These are phyloP conservation scores for Hippocampus barbouri DNA, from an alignment of 2,113 vertebrate species.

Conservation along the genomic window DNA sequence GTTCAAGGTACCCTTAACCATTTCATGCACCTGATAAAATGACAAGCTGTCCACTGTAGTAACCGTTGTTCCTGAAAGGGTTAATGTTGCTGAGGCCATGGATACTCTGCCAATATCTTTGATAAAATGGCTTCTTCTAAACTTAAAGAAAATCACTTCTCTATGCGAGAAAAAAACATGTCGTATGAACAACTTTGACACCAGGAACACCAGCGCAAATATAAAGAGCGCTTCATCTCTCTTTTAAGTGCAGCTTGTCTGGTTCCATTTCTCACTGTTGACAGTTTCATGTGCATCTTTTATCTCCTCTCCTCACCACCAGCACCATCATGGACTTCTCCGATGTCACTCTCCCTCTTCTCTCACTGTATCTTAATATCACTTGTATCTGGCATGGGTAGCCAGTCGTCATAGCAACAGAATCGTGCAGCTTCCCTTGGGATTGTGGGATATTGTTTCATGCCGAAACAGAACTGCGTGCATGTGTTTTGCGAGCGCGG, in stretches of 20 bases:
- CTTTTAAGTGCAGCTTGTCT: neutral
- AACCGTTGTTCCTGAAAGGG: too few relatives aligned
- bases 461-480: conserved; percentile 61
- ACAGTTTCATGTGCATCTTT: conserved; percentile 20
- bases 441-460: conserved; percentile 76
- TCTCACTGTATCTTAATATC: conserved; percentile 68
- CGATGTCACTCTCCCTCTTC: conserved; percentile 47
- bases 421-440: conserved; percentile 71
- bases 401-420: conserved; percentile 79
- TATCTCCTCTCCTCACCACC: conserved; percentile 13
- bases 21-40: too few relatives aligned
- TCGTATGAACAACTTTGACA: conserved; percentile 8
- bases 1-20: too few relatives aligned
- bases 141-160: conserved; percentile 32
- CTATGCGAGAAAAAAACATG: conserved; percentile 15
- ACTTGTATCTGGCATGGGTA: conserved; percentile 75
- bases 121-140: conserved; percentile 11
- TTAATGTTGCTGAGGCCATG: neutral
- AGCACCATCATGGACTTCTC: conserved; percentile 22
- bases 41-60: too few relatives aligned
- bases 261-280: conserved; percentile 15
- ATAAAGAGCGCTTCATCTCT: neutral
- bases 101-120: neutral
- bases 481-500: conserved; percentile 44
- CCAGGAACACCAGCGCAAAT: neutral